Base-by-base conservation (phyloP, 2,113 vertebrate genomes). In the Mesoclemmys tuberculata region DNA sequence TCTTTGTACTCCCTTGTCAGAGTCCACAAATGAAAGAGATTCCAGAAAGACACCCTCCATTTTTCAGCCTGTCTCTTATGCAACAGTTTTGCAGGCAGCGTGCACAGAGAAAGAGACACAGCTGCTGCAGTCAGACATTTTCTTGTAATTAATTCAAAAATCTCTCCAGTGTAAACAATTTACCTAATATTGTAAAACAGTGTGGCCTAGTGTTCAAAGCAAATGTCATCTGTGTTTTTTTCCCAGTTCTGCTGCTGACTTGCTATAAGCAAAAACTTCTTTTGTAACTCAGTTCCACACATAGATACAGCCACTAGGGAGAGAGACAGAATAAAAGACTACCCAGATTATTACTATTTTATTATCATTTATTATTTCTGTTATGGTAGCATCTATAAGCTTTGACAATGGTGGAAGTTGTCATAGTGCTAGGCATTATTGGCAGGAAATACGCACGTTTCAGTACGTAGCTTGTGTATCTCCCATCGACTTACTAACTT, bases 151-250 rank as follows among this genome's bases (percentile, higher is more conserved):
- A 22, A 8, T 1, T 21, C 84, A 13, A 88, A 78, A 93, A 77
- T 11, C 0, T 41, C 6, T 85, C 4, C 61, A 29, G 0, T 79
- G 6, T 93, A 94, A 84, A 51, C 5, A 80, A 68, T 46, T 85
- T 24, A 74, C 27, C 8, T 35, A 82, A 48, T 52, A 55, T 51
- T 71, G 41, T 58, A 82, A 80, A 84, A 19, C 46, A 92, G 0
- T 21, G 82, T 55, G 83, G 2, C 5, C 12, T 24, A 13, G 0
- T n/a, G 5, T 55, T 84, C 22, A 79, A 1, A 2, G 11, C 3
- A 80, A 51, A 82, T 83, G 49, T 0, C 1, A 1, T 74, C 1
- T 24, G 78, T 44, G 2, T 55, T 91, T 88, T 87, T 10, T 54
- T 35, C 84, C 58, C 31, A 90, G 5, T 56, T 91, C 4, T 90